Evolutionary conservation across 1,140 invertebrate species (phyloP), one percentile per base, ranked within the genome.

Genomic region (Andrena cerasifolii): DNA sequence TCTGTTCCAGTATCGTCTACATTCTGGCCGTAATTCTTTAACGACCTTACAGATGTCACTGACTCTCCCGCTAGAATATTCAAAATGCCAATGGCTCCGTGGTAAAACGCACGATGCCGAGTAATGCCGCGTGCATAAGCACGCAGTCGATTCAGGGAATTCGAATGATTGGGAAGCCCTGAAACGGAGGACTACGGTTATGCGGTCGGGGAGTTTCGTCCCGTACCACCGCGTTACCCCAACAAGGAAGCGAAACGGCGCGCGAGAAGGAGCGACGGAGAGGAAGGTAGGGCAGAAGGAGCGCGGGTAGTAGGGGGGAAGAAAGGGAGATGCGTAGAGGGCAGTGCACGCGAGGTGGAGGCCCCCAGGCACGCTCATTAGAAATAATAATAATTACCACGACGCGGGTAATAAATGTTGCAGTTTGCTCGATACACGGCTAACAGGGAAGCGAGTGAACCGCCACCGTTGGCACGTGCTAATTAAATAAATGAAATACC

Each of bases 381-480:
- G 74, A 84, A 85, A 85, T 81, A 84, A 84, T 83, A 83, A 83
- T 84, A 85, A 86, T 80, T 78, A 68, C 63, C n/a, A 40, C 49
- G 49, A 75, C 51, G 31, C 2, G 43, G 53, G 24, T 80, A 80
- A 85, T 83, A 61, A 85, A 83, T 73, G 76, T 76, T 68, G 47
- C 62, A 31, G 62, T 54, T 79, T 51, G 45, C 47, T n/a, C 65
- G 59, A 83, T 63, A 49, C 58, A 6, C 45, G 45, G 18, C n/a
- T 61, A 83, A 80, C 51, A 16, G 67, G 40, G 14, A 59, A 59
- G 51, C 26, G 65, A 61, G 26, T 54, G 65, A 67, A 80, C 59
- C 56, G 40, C 28, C 49, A 71, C 36, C 26, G 53, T 24, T 36
- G 49, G 14, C 62, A 63, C 24, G 6, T 26, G 81, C 16, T 70